Percentiles rank a stretch among this genome's conserved stretches.
These are phyloP conservation scores for Neofelis nebulosa DNA, from an alignment of 2,113 vertebrate species.

Conservation along the genomic window DNA sequence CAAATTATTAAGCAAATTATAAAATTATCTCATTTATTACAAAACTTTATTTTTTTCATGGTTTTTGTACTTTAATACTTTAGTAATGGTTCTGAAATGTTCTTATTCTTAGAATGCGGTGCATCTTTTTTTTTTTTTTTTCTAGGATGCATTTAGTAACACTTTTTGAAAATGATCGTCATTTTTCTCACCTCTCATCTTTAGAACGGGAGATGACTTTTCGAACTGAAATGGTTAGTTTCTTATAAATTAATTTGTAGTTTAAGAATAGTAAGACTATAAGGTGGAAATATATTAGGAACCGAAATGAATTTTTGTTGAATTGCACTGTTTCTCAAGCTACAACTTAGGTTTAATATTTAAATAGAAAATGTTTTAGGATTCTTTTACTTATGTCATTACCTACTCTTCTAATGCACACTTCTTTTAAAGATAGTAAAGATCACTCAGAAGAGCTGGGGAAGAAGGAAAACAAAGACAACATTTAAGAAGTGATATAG, in stretches of 20 bases:
- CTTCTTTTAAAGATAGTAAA: neutral
- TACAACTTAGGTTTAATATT: neutral
- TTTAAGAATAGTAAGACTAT: neutral
- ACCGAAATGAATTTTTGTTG: neutral
- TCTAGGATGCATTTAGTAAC: conserved; percentile 88
- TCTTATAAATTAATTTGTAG: conserved; percentile 20
- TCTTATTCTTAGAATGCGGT: conserved; percentile 45
- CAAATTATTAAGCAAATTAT: neutral
- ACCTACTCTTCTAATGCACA: neutral
- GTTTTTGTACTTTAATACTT: neutral
- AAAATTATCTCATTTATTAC: neutral
- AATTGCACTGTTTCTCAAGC: neutral
- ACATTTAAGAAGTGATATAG: neutral
- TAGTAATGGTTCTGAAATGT: conserved; percentile 26
- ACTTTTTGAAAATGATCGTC: conserved; percentile 98
- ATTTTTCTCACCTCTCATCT: conserved; percentile 97
- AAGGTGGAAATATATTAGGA: neutral
- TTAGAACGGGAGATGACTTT: conserved; percentile 99
- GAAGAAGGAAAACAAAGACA: neutral
- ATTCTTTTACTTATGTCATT: neutral
- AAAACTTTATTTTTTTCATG: neutral
- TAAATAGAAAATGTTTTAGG: neutral
- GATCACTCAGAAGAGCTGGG: neutral
- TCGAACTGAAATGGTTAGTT: conserved; percentile 96
- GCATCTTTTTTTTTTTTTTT: conserved; percentile 38